Conservation (phyloP, 2,797 vertebrate species). For the Florisuga fusca region DNA sequence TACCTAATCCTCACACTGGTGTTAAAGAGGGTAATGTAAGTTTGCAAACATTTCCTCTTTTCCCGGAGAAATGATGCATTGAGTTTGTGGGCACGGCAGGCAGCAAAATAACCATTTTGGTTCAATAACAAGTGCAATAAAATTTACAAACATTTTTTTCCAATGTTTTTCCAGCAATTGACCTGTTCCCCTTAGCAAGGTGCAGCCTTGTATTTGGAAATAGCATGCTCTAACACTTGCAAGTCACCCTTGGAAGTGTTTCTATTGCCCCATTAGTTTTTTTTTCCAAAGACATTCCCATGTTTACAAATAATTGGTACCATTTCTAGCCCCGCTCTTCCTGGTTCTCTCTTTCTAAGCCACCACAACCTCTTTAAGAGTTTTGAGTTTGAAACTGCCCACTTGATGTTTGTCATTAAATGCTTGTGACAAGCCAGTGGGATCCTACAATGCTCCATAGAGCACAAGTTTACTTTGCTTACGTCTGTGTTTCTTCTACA, state of each 20-base stretch:
- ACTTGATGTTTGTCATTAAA: not conserved
- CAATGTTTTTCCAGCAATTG: not conserved
- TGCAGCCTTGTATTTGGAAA: not conserved
- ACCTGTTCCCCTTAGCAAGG: not conserved
- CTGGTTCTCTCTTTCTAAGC: not conserved
- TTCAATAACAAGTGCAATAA: not conserved
- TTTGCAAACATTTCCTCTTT: not conserved
- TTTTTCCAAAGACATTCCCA: not conserved
- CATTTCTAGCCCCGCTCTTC: fast-evolving
- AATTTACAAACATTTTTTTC: not conserved
- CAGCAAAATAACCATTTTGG: not conserved
- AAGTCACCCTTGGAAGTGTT: fast-evolving
- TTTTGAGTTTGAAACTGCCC: not conserved
- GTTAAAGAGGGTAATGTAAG: not conserved
- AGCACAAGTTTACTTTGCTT: not conserved
- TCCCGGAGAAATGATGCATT: not conserved
- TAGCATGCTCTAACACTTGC: not conserved
- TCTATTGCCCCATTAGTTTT: fast-evolving
- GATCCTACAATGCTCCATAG: fast-evolving
- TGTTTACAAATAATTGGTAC: not conserved
- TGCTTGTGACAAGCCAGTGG: not conserved
- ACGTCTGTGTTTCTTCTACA: not conserved
- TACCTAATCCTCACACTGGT: not conserved
- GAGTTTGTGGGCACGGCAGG: not conserved
- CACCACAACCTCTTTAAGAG: fast-evolving